Evolutionary conservation across 2,888 invertebrate species (phyloP), one percentile per base, ranked within the genome.

Genomic region (Cenopis cana): DNA sequence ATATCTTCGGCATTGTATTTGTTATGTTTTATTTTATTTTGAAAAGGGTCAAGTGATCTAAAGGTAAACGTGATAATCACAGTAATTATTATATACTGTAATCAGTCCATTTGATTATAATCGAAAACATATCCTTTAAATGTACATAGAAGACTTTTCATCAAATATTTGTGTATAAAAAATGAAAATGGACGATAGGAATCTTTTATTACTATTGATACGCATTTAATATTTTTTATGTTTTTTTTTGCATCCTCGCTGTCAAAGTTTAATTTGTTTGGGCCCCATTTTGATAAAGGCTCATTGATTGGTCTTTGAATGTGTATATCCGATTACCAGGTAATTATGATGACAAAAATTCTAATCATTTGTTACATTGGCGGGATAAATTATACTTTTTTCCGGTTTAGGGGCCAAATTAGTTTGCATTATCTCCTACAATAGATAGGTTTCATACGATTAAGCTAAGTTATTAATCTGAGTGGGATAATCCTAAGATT

Each of bases 341-440:
- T 50, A 36, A 33, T 17, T 8, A 38, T 17, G 17, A 33, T 49
- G 33, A 49, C 12, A 57, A 59, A 50, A 17, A 5, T 50, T 33
- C 6, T 2, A 29, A 50, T 10, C 12, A 41, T 54, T 68, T 29
- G 29, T 60, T 54, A 52, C 41, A 29, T 60, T 54, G 38, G 68
- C 68, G 33, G 60, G 50, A 52, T 67, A 52, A 68, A 55, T 56
- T 33, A 62, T 56, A 67, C 55, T 59, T 72, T 54, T 68, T 49
- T 75, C 67, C 68, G 69, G 74, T 75, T 73, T 72, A 74, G 75
- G 77, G 77, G 76, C 76, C 76, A 77, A 76, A 67, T 73, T 74
- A 62, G 60, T 70, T 76, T 74, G 73, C 68, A 60, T 71, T 73
- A 14, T 54, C 61, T 74, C 55, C 60, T 49, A 69, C 65, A 69